phyloP scores from a whole-genome alignment of 2,797 vertebrate species.

The Cynopterus sphinx region DNA sequence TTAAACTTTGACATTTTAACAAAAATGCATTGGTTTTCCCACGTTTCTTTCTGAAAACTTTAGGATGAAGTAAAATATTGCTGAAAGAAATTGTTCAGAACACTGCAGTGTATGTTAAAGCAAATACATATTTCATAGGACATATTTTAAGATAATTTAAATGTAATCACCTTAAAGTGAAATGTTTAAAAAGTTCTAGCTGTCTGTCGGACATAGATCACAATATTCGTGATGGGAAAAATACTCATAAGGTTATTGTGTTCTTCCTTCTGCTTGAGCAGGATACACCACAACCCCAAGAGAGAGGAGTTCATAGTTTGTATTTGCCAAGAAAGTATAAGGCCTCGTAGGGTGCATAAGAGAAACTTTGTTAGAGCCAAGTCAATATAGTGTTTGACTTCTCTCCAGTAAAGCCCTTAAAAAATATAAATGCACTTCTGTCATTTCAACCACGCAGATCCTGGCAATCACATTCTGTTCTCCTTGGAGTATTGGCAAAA shows the following conservation, averaged over 20 bases:
- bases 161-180: conserved; percentile 53
- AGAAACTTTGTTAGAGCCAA: conserved; percentile 68
- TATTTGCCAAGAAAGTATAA: conserved; percentile 58
- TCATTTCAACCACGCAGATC: conserved; percentile 52
- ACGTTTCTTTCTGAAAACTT: conserved; percentile 4
- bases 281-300: neutral
- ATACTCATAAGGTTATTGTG: conserved; percentile 8
- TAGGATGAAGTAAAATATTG: neutral
- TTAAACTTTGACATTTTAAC: neutral
- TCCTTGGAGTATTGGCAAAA: conserved; percentile 66
- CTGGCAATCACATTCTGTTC: conserved; percentile 62
- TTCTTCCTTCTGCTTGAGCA: conserved; percentile 35
- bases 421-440: conserved; percentile 62
- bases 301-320: conserved; percentile 52
- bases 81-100: neutral
- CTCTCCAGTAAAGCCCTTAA: conserved; percentile 50
- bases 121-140: neutral
- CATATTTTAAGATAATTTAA: conserved; percentile 54
- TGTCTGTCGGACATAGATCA: conserved; percentile 42
- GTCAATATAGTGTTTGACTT: conserved; percentile 73
- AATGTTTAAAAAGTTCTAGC: neutral
- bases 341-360: conserved; percentile 36
- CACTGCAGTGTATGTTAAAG: neutral
- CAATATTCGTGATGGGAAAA: conserved; percentile 47
- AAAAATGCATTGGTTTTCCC: neutral